Evolutionary conservation across 1,140 invertebrate species (phyloP).

Genomic region (Drosophila nasuta): DNA sequence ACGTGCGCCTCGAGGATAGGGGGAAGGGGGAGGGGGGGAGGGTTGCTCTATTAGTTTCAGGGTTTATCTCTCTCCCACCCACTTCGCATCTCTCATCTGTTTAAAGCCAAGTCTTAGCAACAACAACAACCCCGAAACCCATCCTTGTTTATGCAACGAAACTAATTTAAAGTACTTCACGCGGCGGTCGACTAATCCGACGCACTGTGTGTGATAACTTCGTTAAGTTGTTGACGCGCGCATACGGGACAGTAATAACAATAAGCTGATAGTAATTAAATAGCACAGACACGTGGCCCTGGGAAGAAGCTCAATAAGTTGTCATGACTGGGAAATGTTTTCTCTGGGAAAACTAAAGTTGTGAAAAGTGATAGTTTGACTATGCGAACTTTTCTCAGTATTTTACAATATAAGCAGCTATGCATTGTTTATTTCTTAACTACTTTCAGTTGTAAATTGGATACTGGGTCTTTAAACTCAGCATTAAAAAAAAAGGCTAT

Average conservation of each 20-base stretch:
- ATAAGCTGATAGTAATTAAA: constrained; percentile 79
- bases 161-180: constrained; percentile 81
- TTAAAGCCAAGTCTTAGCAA: constrained; percentile 3
- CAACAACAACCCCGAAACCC: background rate
- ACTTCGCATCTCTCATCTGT: background rate
- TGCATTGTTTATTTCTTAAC: no score
- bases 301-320: constrained; percentile 13
- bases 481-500: no score
- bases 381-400: no score
- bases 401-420: no score
- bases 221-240: constrained; percentile 74
- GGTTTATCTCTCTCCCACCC: constrained; percentile 2
- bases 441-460: no score
- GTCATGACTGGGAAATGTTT: background rate
- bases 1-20: constrained; percentile 28
- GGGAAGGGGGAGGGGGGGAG: no score
- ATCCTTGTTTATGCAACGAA: constrained; percentile 75
- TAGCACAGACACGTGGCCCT: constrained; percentile 62
- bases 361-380: no score
- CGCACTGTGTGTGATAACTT: constrained; percentile 70
- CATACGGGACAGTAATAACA: constrained; percentile 56
- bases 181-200: constrained; percentile 71
- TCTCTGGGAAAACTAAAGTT: background rate
- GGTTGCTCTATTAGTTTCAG: constrained; percentile 7
- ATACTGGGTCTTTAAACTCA: no score